Percentiles rank a stretch among this genome's conserved stretches.
These are phyloP conservation scores for Diadegma fenestrale DNA, from an alignment of 2,888 invertebrate species.

Conservation along the genomic window DNA sequence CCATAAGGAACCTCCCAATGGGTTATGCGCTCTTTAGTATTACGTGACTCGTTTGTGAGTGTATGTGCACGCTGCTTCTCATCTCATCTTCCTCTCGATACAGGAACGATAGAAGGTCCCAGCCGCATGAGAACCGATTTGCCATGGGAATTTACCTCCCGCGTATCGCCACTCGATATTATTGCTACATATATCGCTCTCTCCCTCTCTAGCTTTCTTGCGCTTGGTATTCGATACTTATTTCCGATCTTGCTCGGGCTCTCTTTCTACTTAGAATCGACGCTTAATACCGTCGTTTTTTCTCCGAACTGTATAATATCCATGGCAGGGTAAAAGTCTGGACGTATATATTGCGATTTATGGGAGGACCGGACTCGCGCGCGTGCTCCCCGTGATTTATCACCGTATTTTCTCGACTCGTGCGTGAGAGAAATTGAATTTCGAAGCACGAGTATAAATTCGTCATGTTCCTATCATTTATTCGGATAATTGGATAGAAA, in stretches of 20 bases:
- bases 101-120: constrained; percentile 45
- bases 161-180: constrained; percentile 74
- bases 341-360: constrained; percentile 57
- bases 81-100: constrained; percentile 57
- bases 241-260: neutral
- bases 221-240: neutral
- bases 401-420: constrained; percentile 45
- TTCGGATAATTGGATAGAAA: constrained; percentile 57
- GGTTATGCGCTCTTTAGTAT: constrained; percentile 45
- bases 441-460: constrained; percentile 58
- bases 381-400: constrained; percentile 58
- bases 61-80: constrained; percentile 17
- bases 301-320: constrained; percentile 40
- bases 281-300: constrained; percentile 42
- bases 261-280: constrained; percentile 5
- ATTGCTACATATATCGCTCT: constrained; percentile 57
- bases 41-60: constrained; percentile 19
- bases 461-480: constrained; percentile 56
- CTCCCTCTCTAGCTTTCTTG: constrained; percentile 10
- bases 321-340: constrained; percentile 47
- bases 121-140: constrained; percentile 75
- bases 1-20: constrained; percentile 31
- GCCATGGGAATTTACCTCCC: constrained; percentile 73
- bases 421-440: constrained; percentile 61
- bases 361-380: constrained; percentile 42